Evolutionary conservation across 1,140 invertebrate genomes (phyloP).

Genomic region (Myzus persicae): DNA sequence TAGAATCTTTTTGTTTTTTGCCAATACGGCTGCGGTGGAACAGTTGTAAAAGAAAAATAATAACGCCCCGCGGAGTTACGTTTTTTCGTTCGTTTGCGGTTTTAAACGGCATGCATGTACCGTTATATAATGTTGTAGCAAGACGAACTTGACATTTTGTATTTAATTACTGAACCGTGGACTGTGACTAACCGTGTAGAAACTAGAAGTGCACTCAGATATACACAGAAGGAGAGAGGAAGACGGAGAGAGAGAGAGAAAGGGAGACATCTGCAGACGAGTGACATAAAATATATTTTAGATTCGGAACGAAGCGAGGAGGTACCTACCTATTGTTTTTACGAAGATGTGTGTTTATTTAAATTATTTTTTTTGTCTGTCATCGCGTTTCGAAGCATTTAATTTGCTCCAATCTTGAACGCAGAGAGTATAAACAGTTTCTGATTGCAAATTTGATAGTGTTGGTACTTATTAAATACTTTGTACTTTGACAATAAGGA

Average conservation of each 20-base stretch:
- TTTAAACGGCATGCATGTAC: not conserved
- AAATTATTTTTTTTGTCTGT: not conserved
- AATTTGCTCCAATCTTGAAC: not conserved
- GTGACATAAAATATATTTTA: not conserved
- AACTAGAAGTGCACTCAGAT: not conserved
- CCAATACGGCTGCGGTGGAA: not conserved
- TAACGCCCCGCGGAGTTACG: not conserved
- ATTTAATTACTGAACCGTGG: conserved; percentile 6
- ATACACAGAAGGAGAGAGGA: not conserved
- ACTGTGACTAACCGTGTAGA: conserved; percentile 8
- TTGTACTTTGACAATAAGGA: not conserved
- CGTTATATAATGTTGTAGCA: not conserved
- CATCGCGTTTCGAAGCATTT: not conserved
- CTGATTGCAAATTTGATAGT: not conserved
- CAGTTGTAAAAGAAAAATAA: not conserved
- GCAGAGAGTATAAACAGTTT: not conserved
- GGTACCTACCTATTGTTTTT: not conserved
- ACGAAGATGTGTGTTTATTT: not conserved
- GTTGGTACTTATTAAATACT: not conserved
- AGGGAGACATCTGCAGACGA: not conserved
- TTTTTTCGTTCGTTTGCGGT: not conserved
- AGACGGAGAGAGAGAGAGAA: too few species aligned
- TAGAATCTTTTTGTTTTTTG: not conserved
- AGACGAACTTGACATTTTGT: conserved; percentile 28
- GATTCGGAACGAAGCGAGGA: not conserved